Conservation (phyloP, 2,113 vertebrate species). For the Hippocampus guttulatus region DNA sequence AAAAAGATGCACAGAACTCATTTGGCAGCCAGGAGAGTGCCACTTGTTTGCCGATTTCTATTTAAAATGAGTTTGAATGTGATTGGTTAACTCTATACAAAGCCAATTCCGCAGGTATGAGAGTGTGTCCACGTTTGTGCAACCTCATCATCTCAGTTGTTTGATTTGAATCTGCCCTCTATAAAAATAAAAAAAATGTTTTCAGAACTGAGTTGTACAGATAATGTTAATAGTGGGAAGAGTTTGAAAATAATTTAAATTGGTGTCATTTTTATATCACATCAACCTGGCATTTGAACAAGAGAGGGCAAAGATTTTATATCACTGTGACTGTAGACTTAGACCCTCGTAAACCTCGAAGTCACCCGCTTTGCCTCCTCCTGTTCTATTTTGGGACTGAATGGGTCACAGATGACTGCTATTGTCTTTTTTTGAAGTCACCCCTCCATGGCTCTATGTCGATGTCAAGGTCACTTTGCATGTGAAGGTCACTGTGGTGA, state of each 20-base stretch:
- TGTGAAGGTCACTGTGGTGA: conserved; percentile 46
- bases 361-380: not conserved
- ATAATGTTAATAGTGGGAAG: not conserved
- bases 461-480: conserved; percentile 29
- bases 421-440: not conserved
- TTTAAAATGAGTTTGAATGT: not conserved
- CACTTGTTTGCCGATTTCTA: not conserved
- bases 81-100: not conserved
- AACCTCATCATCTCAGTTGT: not conserved
- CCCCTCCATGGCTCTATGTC: conserved; percentile 9
- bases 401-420: not conserved
- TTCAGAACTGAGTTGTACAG: not conserved
- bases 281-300: not conserved
- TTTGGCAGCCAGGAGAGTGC: not conserved
- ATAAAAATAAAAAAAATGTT: not conserved
- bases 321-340: not conserved
- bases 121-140: not conserved
- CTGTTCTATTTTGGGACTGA: conserved; percentile 7
- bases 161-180: not conserved
- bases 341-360: not conserved
- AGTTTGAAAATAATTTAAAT: not conserved
- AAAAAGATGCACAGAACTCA: not conserved
- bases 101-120: not conserved
- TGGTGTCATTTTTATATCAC: not conserved
- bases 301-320: not conserved